Evolutionary conservation across 2,888 invertebrate species (phyloP).

Genomic region (Altica lythri): DNA sequence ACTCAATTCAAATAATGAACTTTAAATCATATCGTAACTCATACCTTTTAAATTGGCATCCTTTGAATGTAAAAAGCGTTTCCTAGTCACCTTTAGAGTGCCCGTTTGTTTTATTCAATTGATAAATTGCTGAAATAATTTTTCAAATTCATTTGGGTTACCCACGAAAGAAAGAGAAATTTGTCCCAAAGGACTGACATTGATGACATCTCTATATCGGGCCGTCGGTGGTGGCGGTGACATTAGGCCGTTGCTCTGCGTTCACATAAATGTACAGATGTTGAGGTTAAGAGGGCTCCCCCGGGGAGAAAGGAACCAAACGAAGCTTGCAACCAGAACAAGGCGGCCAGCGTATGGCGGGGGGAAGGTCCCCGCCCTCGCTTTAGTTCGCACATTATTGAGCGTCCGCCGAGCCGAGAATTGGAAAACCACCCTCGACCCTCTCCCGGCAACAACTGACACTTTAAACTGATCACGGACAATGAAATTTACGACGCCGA

Average conservation of each 20-base stretch:
- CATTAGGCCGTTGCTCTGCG: no score
- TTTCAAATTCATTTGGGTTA: no score
- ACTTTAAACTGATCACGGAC: constrained; percentile 57
- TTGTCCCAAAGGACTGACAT: constrained; percentile 25
- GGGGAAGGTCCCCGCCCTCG: constrained; percentile 55
- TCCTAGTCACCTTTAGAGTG: no score
- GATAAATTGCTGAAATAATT: no score
- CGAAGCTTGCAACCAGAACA: constrained; percentile 59
- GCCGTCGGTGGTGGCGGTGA: constrained; percentile 14
- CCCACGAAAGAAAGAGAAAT: constrained; percentile 24
- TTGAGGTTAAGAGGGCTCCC: constrained; percentile 52
- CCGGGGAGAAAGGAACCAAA: constrained; percentile 56
- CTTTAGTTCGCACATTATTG: constrained; percentile 67
- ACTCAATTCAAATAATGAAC: no score
- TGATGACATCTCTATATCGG: constrained; percentile 29
- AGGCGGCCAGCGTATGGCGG: constrained; percentile 33
- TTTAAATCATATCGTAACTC: no score
- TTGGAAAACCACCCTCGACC: constrained; percentile 61
- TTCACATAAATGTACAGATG: constrained; percentile 39
- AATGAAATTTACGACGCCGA: constrained; percentile 50
- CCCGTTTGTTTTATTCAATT: no score
- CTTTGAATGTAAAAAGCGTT: no score
- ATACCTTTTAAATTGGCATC: no score
- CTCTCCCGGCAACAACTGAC: constrained; percentile 48
- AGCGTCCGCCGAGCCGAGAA: constrained; percentile 65